phyloP scores from a whole-genome alignment of 2,888 invertebrate species.

The Drosophila heteroneura region DNA sequence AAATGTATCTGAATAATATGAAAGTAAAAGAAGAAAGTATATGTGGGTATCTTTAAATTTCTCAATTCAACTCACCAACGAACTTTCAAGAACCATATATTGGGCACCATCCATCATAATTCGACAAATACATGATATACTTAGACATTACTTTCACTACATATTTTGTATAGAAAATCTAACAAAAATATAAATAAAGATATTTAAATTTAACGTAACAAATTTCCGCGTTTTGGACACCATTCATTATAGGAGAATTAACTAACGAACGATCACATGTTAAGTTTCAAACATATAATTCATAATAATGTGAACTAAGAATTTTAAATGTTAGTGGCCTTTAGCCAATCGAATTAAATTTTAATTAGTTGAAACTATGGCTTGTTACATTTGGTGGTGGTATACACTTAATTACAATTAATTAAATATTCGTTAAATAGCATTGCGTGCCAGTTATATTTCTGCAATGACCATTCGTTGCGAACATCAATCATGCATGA shows the following conservation, averaged over 20 bases:
- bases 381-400: neutral
- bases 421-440: neutral
- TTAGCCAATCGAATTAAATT: neutral
- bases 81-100: neutral
- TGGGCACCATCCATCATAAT: neutral
- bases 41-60: neutral
- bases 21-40: neutral
- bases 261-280: neutral
- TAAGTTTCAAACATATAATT: neutral
- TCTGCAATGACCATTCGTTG: conserved; percentile 7
- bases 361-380: neutral
- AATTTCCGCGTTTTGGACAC: neutral
- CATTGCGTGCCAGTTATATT: neutral
- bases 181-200: neutral
- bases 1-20: neutral
- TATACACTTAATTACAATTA: neutral
- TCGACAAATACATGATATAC: neutral
- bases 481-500: conserved; percentile 60
- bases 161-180: neutral
- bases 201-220: neutral
- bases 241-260: neutral
- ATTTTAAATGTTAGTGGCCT: neutral
- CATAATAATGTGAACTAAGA: neutral
- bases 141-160: neutral
- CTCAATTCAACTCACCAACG: neutral